phyloP scores from a whole-genome alignment of 1,140 invertebrate genomes.

The Chironomus tepperi region DNA sequence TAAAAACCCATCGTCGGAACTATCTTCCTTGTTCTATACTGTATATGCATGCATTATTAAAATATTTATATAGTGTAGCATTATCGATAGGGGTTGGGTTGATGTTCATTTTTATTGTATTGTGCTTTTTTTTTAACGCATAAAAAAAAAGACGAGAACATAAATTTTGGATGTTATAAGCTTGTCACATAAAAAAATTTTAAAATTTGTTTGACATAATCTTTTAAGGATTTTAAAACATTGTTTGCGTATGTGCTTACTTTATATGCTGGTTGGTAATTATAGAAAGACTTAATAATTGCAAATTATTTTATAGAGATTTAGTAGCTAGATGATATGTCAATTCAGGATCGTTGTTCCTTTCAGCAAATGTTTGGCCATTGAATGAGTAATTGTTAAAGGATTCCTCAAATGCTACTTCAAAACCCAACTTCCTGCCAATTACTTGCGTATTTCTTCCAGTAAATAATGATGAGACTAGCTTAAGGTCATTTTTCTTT shows the following conservation, averaged over 20 bases:
- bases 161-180: no score
- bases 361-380: conserved; percentile 10
- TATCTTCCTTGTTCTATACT: background rate
- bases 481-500: background rate
- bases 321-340: background rate
- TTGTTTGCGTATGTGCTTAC: background rate
- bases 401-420: background rate
- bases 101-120: conserved; percentile 1
- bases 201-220: background rate
- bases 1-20: background rate
- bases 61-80: background rate
- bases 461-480: background rate
- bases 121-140: background rate
- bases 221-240: background rate
- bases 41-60: background rate
- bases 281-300: background rate
- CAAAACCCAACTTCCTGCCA: background rate
- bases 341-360: background rate
- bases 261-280: background rate
- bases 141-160: background rate
- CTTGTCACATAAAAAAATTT: background rate
- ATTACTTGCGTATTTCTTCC: background rate
- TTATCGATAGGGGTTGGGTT: background rate
- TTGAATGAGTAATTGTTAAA: background rate
- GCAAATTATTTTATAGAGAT: background rate